Percentiles rank a stretch among this genome's conserved stretches.
Conservation (phyloP, 2,113 vertebrate genomes). For the Plotosus lineatus region DNA sequence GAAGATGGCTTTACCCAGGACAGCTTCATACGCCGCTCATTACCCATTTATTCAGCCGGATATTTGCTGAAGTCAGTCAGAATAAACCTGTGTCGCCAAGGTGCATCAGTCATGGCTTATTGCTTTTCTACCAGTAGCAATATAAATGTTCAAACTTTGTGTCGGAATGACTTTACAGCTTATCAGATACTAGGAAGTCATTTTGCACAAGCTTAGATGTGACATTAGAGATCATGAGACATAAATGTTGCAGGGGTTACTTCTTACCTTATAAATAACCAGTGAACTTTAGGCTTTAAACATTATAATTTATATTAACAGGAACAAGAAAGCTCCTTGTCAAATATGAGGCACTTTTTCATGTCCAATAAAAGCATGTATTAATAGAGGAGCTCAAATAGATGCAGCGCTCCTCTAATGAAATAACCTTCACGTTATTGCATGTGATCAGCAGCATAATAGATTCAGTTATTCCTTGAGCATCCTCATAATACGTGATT, state of each 20-base stretch:
- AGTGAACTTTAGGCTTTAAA: no score
- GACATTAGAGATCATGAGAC: background rate
- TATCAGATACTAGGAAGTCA: background rate
- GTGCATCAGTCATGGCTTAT: constrained; percentile 41
- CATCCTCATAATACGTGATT: constrained; percentile 44
- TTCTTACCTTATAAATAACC: no score
- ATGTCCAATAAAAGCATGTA: background rate
- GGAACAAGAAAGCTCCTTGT: constrained; percentile 10
- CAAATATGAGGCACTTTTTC: background rate
- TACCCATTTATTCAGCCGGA: constrained; percentile 45
- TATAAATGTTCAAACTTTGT: background rate
- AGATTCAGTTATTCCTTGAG: constrained; percentile 35
- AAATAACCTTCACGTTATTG: constrained; percentile 53
- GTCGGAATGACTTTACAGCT: background rate
- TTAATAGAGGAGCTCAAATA: constrained; percentile 27
- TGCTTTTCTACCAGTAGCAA: constrained; percentile 23
- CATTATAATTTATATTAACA: no score
- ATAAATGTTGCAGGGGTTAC: background rate
- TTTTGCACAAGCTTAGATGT: background rate
- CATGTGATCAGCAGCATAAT: constrained; percentile 42
- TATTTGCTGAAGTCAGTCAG: constrained; percentile 48
- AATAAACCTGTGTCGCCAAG: constrained; percentile 33
- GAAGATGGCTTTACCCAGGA: constrained; percentile 35
- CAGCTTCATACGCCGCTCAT: constrained; percentile 41
- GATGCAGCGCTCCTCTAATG: constrained; percentile 38